These are phyloP conservation scores for Parazoanthus darwini DNA, from an alignment of 92 coral and sea anemone genomes.

Conservation along the genomic window DNA sequence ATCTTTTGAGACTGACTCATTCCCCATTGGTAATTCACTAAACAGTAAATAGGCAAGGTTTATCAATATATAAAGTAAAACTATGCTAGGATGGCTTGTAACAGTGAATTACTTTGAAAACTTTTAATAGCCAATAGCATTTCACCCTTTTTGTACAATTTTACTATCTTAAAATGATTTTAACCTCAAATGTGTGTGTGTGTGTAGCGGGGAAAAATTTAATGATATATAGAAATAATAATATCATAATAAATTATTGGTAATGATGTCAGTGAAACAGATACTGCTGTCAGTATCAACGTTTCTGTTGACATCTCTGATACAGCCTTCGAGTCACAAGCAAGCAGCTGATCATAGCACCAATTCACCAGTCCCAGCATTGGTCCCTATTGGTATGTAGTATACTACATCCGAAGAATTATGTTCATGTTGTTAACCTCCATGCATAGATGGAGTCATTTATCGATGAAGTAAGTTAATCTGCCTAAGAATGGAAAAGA, in stretches of 20 bases:
- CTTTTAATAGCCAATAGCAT: too few relatives aligned
- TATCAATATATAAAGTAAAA: too few relatives aligned
- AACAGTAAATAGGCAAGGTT: too few relatives aligned
- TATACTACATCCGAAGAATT: not conserved
- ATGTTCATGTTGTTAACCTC: not conserved
- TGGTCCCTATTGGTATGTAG: not conserved
- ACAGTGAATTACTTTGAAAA: too few relatives aligned
- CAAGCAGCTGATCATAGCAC: not conserved
- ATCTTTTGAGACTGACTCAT: too few relatives aligned
- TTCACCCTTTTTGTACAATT: too few relatives aligned
- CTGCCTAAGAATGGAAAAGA: not conserved
- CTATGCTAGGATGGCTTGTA: too few relatives aligned
- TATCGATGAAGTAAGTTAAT: not conserved
- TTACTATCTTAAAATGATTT: too few relatives aligned
- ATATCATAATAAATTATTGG: not conserved
- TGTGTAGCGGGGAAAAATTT: too few relatives aligned
- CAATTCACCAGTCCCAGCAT: constrained; percentile 12
- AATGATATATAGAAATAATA: too few relatives aligned
- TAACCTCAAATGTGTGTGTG: too few relatives aligned
- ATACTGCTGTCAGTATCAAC: not conserved
- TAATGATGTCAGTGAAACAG: not conserved
- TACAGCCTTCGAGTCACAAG: constrained; percentile 18
- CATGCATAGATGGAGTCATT: not conserved
- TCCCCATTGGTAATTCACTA: too few relatives aligned
- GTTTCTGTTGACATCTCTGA: not conserved